A percentile compares a stretch with the other conserved stretches of the same genome.
Evolutionary conservation across 2,888 invertebrate species (phyloP).

Genomic region (Drosophila siamana): DNA sequence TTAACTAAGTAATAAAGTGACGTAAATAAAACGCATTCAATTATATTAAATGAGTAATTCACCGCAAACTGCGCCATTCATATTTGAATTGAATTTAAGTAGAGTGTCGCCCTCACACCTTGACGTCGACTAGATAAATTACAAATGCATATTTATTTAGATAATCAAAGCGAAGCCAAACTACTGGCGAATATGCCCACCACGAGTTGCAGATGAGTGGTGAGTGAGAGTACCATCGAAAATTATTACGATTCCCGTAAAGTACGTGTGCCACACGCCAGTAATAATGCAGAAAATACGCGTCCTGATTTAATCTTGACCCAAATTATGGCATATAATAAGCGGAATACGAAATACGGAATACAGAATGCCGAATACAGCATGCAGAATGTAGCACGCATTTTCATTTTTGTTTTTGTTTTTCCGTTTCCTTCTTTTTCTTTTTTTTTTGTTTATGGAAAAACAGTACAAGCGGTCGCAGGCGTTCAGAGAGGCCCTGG

Average conservation of each 20-base stretch:
- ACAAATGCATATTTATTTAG: background rate
- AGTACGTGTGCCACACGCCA: slow-evolving; percentile 31
- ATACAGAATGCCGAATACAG: background rate
- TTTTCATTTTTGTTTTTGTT: no score
- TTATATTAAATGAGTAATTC: no score
- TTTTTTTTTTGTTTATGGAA: background rate
- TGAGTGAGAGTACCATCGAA: slow-evolving; percentile 10
- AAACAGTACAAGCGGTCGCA: background rate
- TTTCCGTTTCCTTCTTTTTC: no score
- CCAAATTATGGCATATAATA: slow-evolving; percentile 46
- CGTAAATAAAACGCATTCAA: no score
- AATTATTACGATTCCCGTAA: slow-evolving; percentile 31
- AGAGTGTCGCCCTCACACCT: no score
- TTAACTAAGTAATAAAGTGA: no score
- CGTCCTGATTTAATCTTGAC: slow-evolving; percentile 40
- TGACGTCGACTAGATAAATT: background rate
- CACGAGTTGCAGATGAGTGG: background rate
- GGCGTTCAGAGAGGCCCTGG: no score
- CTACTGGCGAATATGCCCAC: slow-evolving; percentile 20
- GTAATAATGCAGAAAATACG: slow-evolving; percentile 41
- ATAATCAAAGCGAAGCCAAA: background rate
- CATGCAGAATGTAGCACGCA: background rate
- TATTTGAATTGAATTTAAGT: no score
- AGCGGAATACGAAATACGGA: slow-evolving; percentile 19
- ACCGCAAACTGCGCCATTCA: no score